Base-by-base conservation (phyloP, 35 echinoderm and acorn worm species). In the Ophiothrix spiculata region DNA sequence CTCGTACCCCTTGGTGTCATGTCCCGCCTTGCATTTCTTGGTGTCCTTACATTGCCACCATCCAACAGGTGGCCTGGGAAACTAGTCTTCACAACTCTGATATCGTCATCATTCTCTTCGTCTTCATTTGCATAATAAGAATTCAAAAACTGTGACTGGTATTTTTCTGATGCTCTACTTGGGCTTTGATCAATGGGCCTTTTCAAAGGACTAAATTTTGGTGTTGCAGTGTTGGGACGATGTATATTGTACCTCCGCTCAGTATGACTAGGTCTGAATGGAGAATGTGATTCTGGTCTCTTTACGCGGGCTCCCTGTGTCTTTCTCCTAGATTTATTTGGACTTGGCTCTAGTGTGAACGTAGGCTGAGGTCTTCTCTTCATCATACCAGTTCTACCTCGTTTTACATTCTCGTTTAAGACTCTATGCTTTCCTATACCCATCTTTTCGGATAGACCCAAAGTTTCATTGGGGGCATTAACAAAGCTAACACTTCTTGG, bases 21-120 rank as follows among this genome's bases (percentile, higher is more conserved):
- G n/a, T n/a, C n/a, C n/a, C n/a, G n/a, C n/a, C n/a, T n/a, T n/a
- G n/a, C n/a, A 0, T n/a, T 40, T 13, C 37, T 42, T 4, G 41
- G 40, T 75, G 37, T 36, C 23, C 88, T 83, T 64, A 73, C 64
- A 32, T 91, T 91, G 15, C 89, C 89, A 31, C 64, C 79, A 80
- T 56, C 37, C 40, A 91, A 40, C 31, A 91, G 45, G 34, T 84
- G 81, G 14, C 45, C 77, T 38, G 79, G 42, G 29, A 79, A 91
- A 39, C 77, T 80, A 14, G n/a, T 56, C 31, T 80, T 32, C 31
- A 36, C 36, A 69, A 69, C 10, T 69, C 60, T 69, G 60, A 69
- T 69, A 10, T 69, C 25, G 16, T 69, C 23, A 4, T 4, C 29
- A n/a, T n/a, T 69, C 60, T 69, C 10, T 69, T 10, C 10, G 29